phyloP scores from a whole-genome alignment of 2,888 invertebrate genomes.

The Operophtera brumata region DNA sequence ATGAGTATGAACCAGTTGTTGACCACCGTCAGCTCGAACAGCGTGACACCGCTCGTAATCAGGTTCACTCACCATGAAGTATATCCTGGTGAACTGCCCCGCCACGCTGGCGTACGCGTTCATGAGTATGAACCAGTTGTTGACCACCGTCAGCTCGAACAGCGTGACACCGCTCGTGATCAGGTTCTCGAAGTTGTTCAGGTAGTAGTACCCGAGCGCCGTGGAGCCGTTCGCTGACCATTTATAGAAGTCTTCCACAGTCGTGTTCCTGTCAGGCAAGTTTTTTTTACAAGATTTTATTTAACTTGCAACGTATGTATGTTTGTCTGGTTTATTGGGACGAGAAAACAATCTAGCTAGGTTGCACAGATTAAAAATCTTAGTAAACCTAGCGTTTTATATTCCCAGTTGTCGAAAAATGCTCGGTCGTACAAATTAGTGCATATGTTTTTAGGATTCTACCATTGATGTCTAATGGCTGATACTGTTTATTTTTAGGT shows the following conservation, averaged over 20 bases:
- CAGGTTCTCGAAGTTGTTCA: conserved; percentile 92
- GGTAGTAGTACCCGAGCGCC: conserved; percentile 90
- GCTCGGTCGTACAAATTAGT: too few species aligned
- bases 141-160: conserved; percentile 94
- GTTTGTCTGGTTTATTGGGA: too few species aligned
- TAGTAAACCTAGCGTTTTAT: too few species aligned
- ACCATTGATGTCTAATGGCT: too few species aligned
- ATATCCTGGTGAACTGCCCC: conserved; percentile 87
- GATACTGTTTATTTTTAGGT: too few species aligned
- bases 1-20: conserved; percentile 97
- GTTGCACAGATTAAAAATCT: too few species aligned
- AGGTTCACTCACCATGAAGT: conserved; percentile 86
- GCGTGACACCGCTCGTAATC: conserved; percentile 86
- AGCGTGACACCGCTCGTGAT: conserved; percentile 89
- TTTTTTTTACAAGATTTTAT: too few species aligned
- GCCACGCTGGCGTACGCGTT: conserved; percentile 89
- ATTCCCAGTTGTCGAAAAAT: too few species aligned
- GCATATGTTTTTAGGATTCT: background rate
- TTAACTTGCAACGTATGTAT: too few species aligned
- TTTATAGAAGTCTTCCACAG: conserved; percentile 90
- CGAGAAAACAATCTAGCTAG: too few species aligned
- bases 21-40: conserved; percentile 94
- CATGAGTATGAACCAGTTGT: conserved; percentile 97
- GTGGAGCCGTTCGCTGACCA: conserved; percentile 84
- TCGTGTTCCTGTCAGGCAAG: conserved; percentile 85